Evolutionary conservation across 2,888 invertebrate species (phyloP).

Genomic region (Troides aeacus): DNA sequence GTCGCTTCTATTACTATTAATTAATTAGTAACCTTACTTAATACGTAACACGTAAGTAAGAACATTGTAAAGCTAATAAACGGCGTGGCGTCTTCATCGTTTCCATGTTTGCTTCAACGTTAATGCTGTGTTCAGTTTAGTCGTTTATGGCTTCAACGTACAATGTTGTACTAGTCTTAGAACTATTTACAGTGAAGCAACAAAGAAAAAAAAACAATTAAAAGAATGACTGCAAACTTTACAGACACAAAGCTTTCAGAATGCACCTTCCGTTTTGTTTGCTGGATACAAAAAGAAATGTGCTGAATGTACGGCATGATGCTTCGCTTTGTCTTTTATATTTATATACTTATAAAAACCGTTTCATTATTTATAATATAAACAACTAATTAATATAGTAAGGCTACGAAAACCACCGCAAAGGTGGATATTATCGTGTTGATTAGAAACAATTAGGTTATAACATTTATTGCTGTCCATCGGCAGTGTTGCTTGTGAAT

Average conservation of each 20-base stretch:
- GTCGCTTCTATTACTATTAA: no score
- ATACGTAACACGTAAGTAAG: neutral
- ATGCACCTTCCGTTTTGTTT: constrained; percentile 17
- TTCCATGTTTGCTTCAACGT: constrained; percentile 1
- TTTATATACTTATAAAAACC: neutral
- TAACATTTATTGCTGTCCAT: constrained; percentile 10
- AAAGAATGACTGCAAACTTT: constrained; percentile 13
- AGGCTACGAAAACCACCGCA: neutral
- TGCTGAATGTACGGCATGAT: constrained; percentile 1
- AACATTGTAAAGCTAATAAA: constrained; percentile 1
- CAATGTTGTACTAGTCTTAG: constrained; percentile 12
- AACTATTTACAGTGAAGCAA: constrained; percentile 6
- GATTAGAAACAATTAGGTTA: neutral
- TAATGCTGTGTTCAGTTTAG: constrained; percentile 2
- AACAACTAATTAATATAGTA: neutral
- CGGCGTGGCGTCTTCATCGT: neutral
- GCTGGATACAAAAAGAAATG: constrained; percentile 12
- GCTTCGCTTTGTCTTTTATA: constrained; percentile 3
- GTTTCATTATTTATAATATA: neutral
- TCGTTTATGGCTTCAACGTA: constrained; percentile 8
- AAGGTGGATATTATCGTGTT: neutral
- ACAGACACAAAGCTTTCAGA: constrained; percentile 21
- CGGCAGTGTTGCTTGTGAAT: neutral
- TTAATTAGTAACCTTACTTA: no score
- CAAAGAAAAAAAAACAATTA: constrained; percentile 25